Evolutionary conservation across 2,113 vertebrate species (phyloP), one percentile per base, ranked within the genome.

Genomic region (Camelus dromedarius): DNA sequence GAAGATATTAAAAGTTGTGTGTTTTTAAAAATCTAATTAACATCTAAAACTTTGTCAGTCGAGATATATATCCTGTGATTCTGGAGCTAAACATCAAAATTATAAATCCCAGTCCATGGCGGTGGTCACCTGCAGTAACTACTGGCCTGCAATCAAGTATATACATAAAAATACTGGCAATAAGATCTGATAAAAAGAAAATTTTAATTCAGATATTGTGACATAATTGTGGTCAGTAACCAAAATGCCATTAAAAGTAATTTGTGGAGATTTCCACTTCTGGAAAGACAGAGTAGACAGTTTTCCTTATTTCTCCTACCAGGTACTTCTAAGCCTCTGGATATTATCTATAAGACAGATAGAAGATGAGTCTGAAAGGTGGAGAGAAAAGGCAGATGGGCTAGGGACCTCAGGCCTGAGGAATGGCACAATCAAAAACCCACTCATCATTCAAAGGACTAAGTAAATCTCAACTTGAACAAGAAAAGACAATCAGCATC

Each of bases 11-110:
- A 10, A 77, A 46, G 15, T 86, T 80, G 24, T 24, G 10, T 50
- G 42, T 85, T 80, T n/a, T n/a, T 56, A 81, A 82, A 67, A 87
- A 76, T 76, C 18, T 42, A 85, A 38, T 28, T 73, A 97, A 98
- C 98, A 99, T 99, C 99, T 98, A 99, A 99, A 95, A 99, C 97
- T 96, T 99, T 90, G 86, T 99, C 99, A 67, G 99, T 98, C 10
- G 98, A 99, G 79, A 99, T 93, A 97, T 99, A 99, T 77, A 99
- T 98, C 97, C 98, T 91, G 98, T 73, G 91, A 99, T 99, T 98
- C 98, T 98, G 93, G 94, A 99, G 98, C 98, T 99, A 97, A 99
- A 99, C 50, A 99, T 98, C 0, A 99, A 99, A 5, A 98, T 96
- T 60, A 98, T 97, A 99, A 91, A 99, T 99, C 4, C 98, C 98